These are phyloP conservation scores for Drosophila pruinosa DNA, from an alignment of 1,140 invertebrate genomes.

Conservation along the genomic window DNA sequence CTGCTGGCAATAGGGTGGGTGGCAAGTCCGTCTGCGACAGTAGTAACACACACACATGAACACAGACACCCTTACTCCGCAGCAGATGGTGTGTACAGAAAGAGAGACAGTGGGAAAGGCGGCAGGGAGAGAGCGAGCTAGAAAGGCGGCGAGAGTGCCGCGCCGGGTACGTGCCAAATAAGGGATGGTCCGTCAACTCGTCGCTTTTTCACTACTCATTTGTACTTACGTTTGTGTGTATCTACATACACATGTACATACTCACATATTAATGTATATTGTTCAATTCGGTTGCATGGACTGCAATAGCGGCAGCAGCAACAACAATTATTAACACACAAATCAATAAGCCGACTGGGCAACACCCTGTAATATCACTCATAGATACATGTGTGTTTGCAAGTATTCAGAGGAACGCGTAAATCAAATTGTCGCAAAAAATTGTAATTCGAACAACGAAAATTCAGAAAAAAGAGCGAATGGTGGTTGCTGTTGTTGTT, in stretches of 20 bases:
- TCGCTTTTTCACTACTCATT: slow-evolving; percentile 39
- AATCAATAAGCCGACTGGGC: slow-evolving; percentile 72
- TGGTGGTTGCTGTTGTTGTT: slow-evolving; percentile 29
- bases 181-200: slow-evolving; percentile 59
- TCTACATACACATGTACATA: background rate
- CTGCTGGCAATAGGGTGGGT: slow-evolving; percentile 62
- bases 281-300: slow-evolving; percentile 62
- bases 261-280: slow-evolving; percentile 50
- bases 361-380: slow-evolving; percentile 53
- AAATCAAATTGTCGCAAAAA: background rate
- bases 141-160: slow-evolving; percentile 38
- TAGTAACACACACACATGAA: slow-evolving; percentile 61
- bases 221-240: slow-evolving; percentile 17
- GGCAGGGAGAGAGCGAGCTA: slow-evolving; percentile 30
- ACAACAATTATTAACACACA: slow-evolving; percentile 49
- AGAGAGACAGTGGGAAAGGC: slow-evolving; percentile 47
- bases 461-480: slow-evolving; percentile 6
- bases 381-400: background rate
- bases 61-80: slow-evolving; percentile 22
- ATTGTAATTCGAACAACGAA: slow-evolving; percentile 9
- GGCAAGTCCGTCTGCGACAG: slow-evolving; percentile 69
- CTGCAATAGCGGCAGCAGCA: slow-evolving; percentile 47
- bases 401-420: background rate
- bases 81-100: slow-evolving; percentile 75
- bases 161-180: slow-evolving; percentile 56